Base-by-base conservation (phyloP, 2,888 invertebrate species). In the Melipona beecheii region DNA sequence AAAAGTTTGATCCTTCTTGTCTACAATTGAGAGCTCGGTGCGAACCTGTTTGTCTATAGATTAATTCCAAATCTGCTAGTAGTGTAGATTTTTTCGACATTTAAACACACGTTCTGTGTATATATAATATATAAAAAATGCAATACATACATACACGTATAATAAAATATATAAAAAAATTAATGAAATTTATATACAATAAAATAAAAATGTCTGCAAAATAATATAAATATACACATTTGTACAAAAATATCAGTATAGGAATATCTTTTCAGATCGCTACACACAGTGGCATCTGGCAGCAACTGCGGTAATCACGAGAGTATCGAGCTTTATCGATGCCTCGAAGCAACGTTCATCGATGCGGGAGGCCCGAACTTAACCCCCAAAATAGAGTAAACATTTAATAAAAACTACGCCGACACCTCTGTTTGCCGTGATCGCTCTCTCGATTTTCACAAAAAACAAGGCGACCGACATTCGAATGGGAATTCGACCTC, bases 331-430 rank as follows among this genome's bases (percentile, higher is more conserved):
- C 83, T 70, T 91, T 88, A 88, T 85, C 90, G 89, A 89, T 84
- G 68, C 52, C 68, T 60, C 70, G 56, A 62, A 54, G 66, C 58
- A 76, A 70, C 68, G 77, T 66, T 56, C 66, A 78, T 81, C 83
- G 84, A 90, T 86, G 88, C 85, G 90, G 85, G 87, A 88, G 87
- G 69, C 81, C 84, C 84, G 81, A 31, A 90, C 87, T 85, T 89
- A 90, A 91, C 91, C 89, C 89, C 86, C 87, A 81, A 81, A 81
- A 83, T 77, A 78, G 75, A 79, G 81, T 89, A 90, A 91, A 90
- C 91, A 91, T 80, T 70, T 54, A 27, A 71, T 27, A 60, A 64
- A 69, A 79, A 60, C 68, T n/a, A 15, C 27, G 4, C 31, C 6
- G 24, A 54, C 49, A 19, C 17, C 11, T 6, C 9, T 50, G 2